Base-by-base conservation (phyloP, 2,797 vertebrate species). In the Paratrypauchen microcephalus region DNA sequence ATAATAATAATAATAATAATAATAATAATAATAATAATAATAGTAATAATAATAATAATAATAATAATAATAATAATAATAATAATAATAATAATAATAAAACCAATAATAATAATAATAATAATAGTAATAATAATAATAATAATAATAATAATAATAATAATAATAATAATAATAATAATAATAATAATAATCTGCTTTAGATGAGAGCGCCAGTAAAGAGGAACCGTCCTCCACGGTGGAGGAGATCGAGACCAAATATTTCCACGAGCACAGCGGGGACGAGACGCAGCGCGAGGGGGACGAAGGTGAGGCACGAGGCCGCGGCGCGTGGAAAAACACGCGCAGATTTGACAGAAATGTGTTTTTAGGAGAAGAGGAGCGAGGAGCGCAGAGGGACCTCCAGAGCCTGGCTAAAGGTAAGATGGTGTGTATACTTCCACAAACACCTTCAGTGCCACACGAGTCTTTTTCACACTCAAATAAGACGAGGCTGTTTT, bases 371-470 rank as follows among this genome's bases (percentile, higher is more conserved):
- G 96, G 93, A 11, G 94, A 96, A 63, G 96, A 97, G 23, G 85
- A 83, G 82, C 92, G 93, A 87, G 90, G 86, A 26, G 24, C 24
- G 66, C 95, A 96, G 74, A 97, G 95, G 86, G 92, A 95, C 80
- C 92, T 97, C 65, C 95, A 97, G 85, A 95, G 91, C 83, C 84
- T 97, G 92, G 96, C 96, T 72, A 97, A 97, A 95, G 97, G 97
- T 98, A 93, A 93, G 92, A 76, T 30, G 0, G 32, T 75, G 48
- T 65, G 65, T 66, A 24, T 0, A 47, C 26, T 64, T 26, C 23
- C 41, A 21, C 18, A 19, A 7, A 19, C 16, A 11, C 5, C 26
- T n/a, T 58, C 30, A 30, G 7, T 16, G 7, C 6, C 19, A 0
- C 3, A 16, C 16, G 5, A 4, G 2, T 8, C 1, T 7, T 36